Percentiles rank a stretch among this genome's conserved stretches.
These are phyloP conservation scores for Xyrichtys novacula DNA, from an alignment of 2,797 vertebrate genomes.

Conservation along the genomic window DNA sequence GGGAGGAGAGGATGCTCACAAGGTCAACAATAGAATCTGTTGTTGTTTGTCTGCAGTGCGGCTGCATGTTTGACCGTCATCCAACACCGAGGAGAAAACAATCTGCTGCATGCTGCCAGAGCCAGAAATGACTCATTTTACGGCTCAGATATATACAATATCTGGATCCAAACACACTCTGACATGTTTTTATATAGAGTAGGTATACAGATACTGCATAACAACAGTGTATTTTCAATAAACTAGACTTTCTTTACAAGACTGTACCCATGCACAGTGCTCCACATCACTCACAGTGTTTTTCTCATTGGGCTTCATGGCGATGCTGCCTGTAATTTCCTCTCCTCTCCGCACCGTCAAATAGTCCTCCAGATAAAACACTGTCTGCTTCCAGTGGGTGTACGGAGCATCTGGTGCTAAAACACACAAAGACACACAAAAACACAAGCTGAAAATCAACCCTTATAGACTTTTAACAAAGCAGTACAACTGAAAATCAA, in stretches of 20 bases:
- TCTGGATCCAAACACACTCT: not conserved
- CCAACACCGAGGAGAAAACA: slow-evolving; percentile 31
- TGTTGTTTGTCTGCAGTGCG: slow-evolving; percentile 54
- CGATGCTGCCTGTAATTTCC: slow-evolving; percentile 93
- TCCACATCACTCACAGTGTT: slow-evolving; percentile 88
- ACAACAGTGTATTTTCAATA: not conserved
- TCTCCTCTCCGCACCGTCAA: slow-evolving; percentile 96
- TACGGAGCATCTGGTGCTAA: slow-evolving; percentile 95
- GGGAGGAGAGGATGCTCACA: slow-evolving; percentile 42
- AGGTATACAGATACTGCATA: not conserved
- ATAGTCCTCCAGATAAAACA: slow-evolving; percentile 98
- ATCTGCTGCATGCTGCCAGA: slow-evolving; percentile 19
- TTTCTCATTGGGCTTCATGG: slow-evolving; percentile 97
- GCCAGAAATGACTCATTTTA: slow-evolving; percentile 25
- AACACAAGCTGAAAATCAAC: slow-evolving; percentile 14
- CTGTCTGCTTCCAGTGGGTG: slow-evolving; percentile 99
- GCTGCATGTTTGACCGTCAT: slow-evolving; percentile 27
- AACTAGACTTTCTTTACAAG: too few relatives aligned
- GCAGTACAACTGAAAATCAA: not conserved
- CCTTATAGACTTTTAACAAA: not conserved
- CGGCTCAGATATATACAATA: not conserved
- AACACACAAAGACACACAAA: slow-evolving; percentile 45
- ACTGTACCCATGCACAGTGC: slow-evolving; percentile 15
- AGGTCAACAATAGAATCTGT: slow-evolving; percentile 61
- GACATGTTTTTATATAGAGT: not conserved